These are phyloP conservation scores for Ctenosaura bakeri DNA, from an alignment of 2,797 vertebrate genomes.

Conservation along the genomic window DNA sequence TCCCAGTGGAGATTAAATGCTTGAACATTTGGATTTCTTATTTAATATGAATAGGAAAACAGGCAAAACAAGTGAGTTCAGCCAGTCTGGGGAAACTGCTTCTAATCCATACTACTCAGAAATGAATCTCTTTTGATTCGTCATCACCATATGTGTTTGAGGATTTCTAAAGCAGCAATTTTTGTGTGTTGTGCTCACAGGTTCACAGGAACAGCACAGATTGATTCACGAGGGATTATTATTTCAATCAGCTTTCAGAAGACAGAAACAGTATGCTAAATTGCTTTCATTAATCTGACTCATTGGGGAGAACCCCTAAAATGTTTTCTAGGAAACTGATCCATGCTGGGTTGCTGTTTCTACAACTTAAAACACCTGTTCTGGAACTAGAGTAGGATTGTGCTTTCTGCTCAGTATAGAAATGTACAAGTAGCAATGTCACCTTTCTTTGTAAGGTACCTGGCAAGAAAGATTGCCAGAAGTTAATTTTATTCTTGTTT, in stretches of 20 bases:
- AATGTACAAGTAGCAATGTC: background rate
- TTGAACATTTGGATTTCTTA: background rate
- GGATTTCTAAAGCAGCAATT: slow-evolving; percentile 6
- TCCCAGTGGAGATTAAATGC: background rate
- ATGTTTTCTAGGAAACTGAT: slow-evolving; percentile 24
- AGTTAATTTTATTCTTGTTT: background rate
- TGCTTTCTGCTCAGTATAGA: background rate
- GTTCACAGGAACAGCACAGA: background rate
- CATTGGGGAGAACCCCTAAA: slow-evolving; percentile 6
- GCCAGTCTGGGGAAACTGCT: background rate
- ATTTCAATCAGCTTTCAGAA: slow-evolving; percentile 15
- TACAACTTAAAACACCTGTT: background rate
- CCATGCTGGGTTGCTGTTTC: background rate
- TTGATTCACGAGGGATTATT: slow-evolving; percentile 21
- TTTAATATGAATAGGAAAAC: background rate
- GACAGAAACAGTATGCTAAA: background rate
- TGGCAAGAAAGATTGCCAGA: background rate
- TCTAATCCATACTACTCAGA: slow-evolving; percentile 21
- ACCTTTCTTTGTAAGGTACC: rapidly evolving
- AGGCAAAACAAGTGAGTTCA: background rate
- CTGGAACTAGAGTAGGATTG: background rate
- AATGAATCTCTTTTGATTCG: slow-evolving; percentile 11
- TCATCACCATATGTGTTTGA: background rate
- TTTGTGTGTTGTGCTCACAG: background rate
- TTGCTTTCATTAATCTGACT: background rate